These are phyloP conservation scores for Laterallus jamaicensis DNA, from an alignment of 2,113 vertebrate species.

Conservation along the genomic window DNA sequence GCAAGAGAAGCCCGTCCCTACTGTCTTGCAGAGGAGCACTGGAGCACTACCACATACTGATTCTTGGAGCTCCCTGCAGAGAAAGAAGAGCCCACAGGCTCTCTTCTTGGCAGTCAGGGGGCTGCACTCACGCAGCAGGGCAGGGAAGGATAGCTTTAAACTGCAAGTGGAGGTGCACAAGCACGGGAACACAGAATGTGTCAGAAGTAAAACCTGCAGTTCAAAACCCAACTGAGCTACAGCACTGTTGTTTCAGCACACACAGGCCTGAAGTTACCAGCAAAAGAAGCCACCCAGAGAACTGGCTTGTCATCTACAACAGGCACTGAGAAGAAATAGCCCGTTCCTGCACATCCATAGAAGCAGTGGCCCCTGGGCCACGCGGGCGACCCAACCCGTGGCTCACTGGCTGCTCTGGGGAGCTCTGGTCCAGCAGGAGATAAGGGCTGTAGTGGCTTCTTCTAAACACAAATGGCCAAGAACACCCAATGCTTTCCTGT, in stretches of 20 bases:
- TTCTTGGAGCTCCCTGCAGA: neutral
- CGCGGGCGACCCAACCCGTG: accelerated
- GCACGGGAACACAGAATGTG: neutral
- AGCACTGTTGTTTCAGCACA: neutral
- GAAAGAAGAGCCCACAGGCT: neutral
- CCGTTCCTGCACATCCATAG: neutral
- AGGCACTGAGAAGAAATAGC: neutral
- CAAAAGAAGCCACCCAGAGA: neutral
- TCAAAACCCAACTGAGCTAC: neutral
- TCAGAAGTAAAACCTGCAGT: neutral
- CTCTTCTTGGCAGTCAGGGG: too few relatives aligned
- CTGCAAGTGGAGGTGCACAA: neutral
- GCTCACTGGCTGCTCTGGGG: neutral
- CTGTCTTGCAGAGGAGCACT: neutral
- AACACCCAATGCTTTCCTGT: neutral
- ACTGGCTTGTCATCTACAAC: neutral
- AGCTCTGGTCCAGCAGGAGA: neutral
- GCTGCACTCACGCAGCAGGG: neutral
- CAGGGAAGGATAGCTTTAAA: neutral
- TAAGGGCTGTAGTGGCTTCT: neutral
- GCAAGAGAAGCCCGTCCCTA: neutral
- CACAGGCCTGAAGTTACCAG: neutral
- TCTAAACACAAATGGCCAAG: neutral
- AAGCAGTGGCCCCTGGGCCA: neutral
- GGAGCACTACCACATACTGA: neutral